Percentiles rank a stretch among this genome's conserved stretches.
phyloP scores from a whole-genome alignment of 1,140 invertebrate species.

The Nixonia krombeini region DNA sequence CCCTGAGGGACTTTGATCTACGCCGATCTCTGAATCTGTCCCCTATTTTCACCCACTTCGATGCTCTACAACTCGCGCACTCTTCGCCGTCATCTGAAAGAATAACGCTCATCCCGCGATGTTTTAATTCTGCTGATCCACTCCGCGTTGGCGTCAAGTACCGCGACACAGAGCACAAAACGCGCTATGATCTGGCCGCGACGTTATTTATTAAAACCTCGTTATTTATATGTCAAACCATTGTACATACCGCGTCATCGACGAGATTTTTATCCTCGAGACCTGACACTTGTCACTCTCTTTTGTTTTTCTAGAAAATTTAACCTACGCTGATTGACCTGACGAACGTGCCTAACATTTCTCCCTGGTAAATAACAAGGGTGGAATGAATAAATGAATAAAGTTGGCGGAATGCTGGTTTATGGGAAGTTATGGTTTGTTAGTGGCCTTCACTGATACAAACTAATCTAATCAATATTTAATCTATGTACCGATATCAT shows the following conservation, averaged over 20 bases:
- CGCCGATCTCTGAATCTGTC: constrained; percentile 49
- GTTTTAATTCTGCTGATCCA: constrained; percentile 50
- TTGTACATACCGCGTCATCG: constrained; percentile 31
- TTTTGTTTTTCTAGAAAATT: constrained; percentile 1
- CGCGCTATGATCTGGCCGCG: constrained; percentile 31
- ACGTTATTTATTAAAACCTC: constrained; percentile 48
- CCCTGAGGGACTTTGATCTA: constrained; percentile 46
- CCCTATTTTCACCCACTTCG: constrained; percentile 46
- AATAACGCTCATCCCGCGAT: constrained; percentile 50
- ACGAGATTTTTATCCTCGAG: constrained; percentile 26
- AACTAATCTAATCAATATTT: too few species aligned
- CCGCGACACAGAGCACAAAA: constrained; percentile 36
- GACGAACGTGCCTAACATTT: too few species aligned
- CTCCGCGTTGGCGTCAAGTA: constrained; percentile 45
- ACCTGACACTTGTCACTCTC: constrained; percentile 17
- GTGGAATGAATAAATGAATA: too few species aligned
- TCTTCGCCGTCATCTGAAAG: constrained; percentile 45
- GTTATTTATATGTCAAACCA: constrained; percentile 49
- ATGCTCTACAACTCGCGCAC: constrained; percentile 36
- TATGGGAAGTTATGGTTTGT: too few species aligned
- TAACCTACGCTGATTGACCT: too few species aligned
- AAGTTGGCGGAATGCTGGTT: too few species aligned
- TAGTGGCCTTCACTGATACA: too few species aligned
- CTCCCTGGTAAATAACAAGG: too few species aligned
- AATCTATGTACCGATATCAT: too few species aligned